Conservation (phyloP, 2,113 vertebrate genomes). For the Cyanoderma ruficeps region DNA sequence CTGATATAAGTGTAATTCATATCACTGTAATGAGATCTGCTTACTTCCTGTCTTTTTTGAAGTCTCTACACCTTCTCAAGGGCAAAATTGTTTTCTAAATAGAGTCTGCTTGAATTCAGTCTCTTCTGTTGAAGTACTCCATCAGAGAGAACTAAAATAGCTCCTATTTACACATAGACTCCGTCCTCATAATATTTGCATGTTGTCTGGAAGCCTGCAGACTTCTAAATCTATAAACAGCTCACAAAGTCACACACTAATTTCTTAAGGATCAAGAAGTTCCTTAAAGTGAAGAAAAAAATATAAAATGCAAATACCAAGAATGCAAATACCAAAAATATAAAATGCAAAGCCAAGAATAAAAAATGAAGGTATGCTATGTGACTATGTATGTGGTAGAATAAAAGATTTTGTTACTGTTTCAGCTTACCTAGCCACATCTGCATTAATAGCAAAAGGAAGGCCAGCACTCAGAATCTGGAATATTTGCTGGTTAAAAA, state of each 20-base stretch:
- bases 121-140: constrained; percentile 3
- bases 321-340: background rate
- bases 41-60: constrained; percentile 30
- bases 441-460: background rate
- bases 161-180: constrained; percentile 14
- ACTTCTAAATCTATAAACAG: constrained; percentile 21
- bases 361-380: background rate
- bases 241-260: background rate
- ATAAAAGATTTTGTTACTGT: background rate
- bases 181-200: background rate
- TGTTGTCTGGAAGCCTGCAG: background rate
- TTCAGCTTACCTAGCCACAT: background rate
- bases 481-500: background rate
- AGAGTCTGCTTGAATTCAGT: background rate
- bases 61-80: constrained; percentile 44
- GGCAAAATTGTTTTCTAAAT: constrained; percentile 57
- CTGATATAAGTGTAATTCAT: constrained; percentile 49
- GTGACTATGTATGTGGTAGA: background rate
- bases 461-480: background rate
- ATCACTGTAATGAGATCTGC: constrained; percentile 22
- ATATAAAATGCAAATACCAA: background rate
- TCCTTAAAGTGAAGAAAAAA: background rate
- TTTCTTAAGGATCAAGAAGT: constrained; percentile 27
- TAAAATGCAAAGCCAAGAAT: background rate
- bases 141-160: background rate